These are phyloP conservation scores for Knipowitschia caucasica DNA, from an alignment of 2,797 vertebrate species.

Conservation along the genomic window DNA sequence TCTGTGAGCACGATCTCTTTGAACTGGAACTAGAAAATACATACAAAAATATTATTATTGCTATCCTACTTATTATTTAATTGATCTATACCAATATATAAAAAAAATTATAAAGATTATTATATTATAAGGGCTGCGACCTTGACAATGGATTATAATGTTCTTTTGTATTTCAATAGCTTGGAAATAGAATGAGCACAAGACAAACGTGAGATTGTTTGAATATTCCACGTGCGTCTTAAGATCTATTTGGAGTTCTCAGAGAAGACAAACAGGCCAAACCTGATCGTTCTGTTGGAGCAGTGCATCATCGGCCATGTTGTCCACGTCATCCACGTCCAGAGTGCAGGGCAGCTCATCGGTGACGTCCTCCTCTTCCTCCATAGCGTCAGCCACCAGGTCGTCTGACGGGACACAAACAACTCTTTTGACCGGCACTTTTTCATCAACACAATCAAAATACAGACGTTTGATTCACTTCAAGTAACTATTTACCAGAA, in stretches of 20 bases:
- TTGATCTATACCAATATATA: no score
- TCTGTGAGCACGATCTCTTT: conserved; percentile 82
- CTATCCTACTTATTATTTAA: no score
- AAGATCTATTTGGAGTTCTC: no score
- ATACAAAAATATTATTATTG: no score
- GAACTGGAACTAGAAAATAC: conserved; percentile 67
- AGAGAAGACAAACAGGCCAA: conserved; percentile 49
- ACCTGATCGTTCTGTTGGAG: conserved; percentile 55
- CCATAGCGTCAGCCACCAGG: conserved; percentile 68
- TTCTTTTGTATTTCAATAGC: not conserved
- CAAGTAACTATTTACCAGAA: no score
- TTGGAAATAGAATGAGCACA: not conserved
- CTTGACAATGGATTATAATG: no score
- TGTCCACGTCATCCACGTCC: conserved; percentile 77
- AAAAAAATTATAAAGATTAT: no score
- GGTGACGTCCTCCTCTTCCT: conserved; percentile 61
- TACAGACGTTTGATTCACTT: no score
- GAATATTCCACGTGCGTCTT: no score
- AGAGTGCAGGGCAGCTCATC: conserved; percentile 71
- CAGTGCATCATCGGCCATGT: conserved; percentile 37
- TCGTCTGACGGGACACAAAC: conserved; percentile 58
- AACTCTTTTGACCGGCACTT: not conserved
- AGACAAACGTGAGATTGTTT: no score
- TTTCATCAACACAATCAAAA: not conserved
- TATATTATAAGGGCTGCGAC: no score